phyloP scores from a whole-genome alignment of 2,113 vertebrate species.

The Cnemophilus loriae region DNA sequence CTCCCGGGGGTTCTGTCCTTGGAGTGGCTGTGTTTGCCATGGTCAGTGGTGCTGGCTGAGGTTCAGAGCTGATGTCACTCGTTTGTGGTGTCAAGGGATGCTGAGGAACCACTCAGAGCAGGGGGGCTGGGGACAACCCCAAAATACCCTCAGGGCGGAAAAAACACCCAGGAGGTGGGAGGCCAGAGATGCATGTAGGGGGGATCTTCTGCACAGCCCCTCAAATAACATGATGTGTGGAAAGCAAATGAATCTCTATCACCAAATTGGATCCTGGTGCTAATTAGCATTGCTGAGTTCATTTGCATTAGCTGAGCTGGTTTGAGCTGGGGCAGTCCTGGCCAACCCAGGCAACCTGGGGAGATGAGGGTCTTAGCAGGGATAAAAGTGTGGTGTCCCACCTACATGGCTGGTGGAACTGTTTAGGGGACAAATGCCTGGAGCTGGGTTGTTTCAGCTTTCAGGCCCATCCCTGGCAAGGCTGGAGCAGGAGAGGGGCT shows the following conservation, averaged over 20 bases:
- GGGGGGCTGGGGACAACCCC: neutral
- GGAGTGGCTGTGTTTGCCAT: neutral
- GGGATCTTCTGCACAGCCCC: neutral
- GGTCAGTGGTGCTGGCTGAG: neutral
- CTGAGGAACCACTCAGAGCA: neutral
- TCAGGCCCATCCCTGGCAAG: neutral
- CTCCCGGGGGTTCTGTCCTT: neutral
- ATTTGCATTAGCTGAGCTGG: neutral
- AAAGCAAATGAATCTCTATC: neutral
- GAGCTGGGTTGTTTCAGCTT: neutral
- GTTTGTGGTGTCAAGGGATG: neutral
- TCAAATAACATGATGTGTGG: neutral
- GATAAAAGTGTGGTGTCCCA: neutral
- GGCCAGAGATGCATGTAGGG: fast-evolving
- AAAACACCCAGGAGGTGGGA: neutral
- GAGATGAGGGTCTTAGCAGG: neutral
- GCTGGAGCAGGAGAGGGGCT: neutral
- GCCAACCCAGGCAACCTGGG: neutral
- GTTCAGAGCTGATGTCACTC: neutral
- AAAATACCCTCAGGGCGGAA: neutral
- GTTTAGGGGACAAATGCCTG: neutral
- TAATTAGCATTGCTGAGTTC: neutral
- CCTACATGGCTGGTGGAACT: fast-evolving
- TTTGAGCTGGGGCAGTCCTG: neutral
- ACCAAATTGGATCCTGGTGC: neutral